Evolutionary conservation across 1,140 invertebrate genomes (phyloP).

Genomic region (Platorchestia sp.): DNA sequence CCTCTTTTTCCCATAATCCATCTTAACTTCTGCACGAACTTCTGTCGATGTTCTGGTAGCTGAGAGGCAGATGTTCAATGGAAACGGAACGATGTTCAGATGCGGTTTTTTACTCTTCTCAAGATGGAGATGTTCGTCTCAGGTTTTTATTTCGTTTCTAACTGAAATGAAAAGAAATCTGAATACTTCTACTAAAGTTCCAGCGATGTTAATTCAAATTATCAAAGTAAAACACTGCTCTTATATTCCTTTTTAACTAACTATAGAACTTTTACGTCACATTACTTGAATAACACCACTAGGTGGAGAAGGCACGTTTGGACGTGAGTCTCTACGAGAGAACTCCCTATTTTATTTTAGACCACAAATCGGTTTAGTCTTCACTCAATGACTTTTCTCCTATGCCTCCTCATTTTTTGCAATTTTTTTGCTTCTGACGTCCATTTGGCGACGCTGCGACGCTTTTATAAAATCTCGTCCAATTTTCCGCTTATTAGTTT

Average conservation of each 20-base stretch:
- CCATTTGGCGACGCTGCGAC: conserved; percentile 30
- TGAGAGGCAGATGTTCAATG: not conserved
- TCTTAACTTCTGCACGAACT: conserved; percentile 20
- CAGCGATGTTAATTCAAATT: not conserved
- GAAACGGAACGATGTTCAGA: not conserved
- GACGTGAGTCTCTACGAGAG: not conserved
- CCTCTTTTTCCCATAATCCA: conserved; percentile 27
- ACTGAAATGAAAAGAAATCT: not conserved
- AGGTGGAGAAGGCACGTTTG: not conserved
- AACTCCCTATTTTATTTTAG: not conserved
- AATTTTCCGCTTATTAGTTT: conserved; percentile 54
- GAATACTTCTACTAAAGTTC: not conserved
- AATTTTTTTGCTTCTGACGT: not conserved
- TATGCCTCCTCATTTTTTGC: not conserved
- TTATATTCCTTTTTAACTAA: not conserved
- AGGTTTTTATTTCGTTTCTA: not conserved
- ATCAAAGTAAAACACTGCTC: not conserved
- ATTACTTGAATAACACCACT: not conserved
- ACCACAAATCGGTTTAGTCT: not conserved
- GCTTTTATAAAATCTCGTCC: conserved; percentile 53
- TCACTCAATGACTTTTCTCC: not conserved
- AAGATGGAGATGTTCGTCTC: not conserved
- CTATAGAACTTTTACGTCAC: not conserved
- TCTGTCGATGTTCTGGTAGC: not conserved
- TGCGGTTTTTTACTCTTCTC: not conserved